Base-by-base conservation (phyloP, 2,797 vertebrate species). In the Eremophila alpestris region DNA sequence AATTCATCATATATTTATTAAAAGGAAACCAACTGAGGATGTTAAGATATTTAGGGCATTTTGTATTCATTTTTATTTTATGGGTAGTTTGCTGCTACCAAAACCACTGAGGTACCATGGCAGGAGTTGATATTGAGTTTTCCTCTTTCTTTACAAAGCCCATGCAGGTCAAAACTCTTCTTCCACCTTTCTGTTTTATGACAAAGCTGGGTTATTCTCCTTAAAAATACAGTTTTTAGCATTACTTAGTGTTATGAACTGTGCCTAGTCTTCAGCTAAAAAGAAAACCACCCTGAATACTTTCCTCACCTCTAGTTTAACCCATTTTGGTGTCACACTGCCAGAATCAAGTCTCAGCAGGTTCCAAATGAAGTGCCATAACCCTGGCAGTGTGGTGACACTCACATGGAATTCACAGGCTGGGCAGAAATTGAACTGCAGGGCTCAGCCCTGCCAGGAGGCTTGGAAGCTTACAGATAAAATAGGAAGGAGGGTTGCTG, bases 1-100 rank as follows among this genome's bases (percentile, higher is more conserved):
- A 45, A 78, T 62, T 92, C 17, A 60, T 81, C 89, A 59, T 20
- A 58, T 78, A 78, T 83, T 88, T 92, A 77, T 76, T 92, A 82
- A 89, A 60, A 78, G 30, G 3, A 48, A 82, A 41, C 45, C 29
- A 27, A 4, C 56, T 75, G 78, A 76, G 65, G 18, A 17, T 43
- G n/a, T 85, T 88, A 74, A 62, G 54, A 78, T 96, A 64, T 49
- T 94, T 34, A 76, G 69, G 29, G 19, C n/a, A 20, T 76, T 92
- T 87, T 85, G 34, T n/a, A 65, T 91, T 32, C 12, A 27, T 86
- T 64, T 89, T 62, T 49, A 52, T 86, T 92, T 62, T 52, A 70
- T 74, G 9, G 71, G 23, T 27, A 75, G n/a, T 46, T n/a, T 83
- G 26, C 36, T 84, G 10, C 58, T 81, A 71, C 6, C 48, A 36